A percentile compares a stretch with the other conserved stretches of the same genome.
phyloP scores from a whole-genome alignment of 2,888 invertebrate species.

The Clitarchus hookeri region DNA sequence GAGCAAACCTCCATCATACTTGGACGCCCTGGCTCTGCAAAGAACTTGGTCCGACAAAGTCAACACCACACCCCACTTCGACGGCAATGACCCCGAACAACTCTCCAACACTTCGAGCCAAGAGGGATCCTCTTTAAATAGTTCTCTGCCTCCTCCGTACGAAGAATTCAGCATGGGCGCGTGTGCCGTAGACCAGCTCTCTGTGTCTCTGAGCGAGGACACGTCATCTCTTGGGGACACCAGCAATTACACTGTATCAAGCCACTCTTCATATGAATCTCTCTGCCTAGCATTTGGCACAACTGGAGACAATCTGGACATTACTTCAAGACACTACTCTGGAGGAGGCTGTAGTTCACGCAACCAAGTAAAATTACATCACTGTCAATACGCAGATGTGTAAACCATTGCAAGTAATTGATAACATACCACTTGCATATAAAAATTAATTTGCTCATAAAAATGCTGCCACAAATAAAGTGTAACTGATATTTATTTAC shows the following conservation, averaged over 20 bases:
- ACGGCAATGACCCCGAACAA: background rate
- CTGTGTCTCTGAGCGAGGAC: background rate
- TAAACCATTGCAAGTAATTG: background rate
- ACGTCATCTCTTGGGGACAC: background rate
- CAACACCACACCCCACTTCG: background rate
- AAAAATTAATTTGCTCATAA: background rate
- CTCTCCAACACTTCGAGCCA: background rate
- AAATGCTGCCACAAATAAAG: background rate
- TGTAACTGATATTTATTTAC: background rate
- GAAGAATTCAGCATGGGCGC: background rate
- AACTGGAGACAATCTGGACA: background rate
- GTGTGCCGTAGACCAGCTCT: background rate
- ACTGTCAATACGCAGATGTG: background rate
- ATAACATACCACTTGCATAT: background rate
- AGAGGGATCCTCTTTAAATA: background rate
- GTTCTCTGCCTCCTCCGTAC: background rate
- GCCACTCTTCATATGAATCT: background rate
- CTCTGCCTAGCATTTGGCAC: background rate
- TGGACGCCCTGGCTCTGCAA: background rate
- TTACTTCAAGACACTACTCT: background rate
- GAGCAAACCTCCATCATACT: background rate
- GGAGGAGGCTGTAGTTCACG: background rate
- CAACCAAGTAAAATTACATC: background rate
- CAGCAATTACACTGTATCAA: background rate
- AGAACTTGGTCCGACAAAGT: background rate